phyloP scores from a whole-genome alignment of 2,888 invertebrate species.

The Idaea biselata region DNA sequence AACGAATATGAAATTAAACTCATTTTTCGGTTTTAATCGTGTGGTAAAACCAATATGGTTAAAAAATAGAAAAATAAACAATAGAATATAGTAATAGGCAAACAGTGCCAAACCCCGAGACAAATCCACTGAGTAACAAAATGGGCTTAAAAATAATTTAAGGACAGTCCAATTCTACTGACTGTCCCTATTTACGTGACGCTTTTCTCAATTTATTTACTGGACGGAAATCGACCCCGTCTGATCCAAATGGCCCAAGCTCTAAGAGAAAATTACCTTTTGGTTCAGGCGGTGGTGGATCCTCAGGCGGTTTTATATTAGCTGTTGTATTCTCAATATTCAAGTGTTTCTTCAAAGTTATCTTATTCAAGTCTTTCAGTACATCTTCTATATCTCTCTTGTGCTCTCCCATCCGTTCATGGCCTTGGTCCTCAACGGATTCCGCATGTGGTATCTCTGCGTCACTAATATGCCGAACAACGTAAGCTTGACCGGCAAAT shows the following conservation, averaged over 20 bases:
- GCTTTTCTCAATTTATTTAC: too few species aligned
- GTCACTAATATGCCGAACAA: constrained; percentile 67
- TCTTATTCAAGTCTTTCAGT: constrained; percentile 69
- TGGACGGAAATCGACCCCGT: not conserved
- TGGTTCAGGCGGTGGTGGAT: constrained; percentile 50
- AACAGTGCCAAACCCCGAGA: too few species aligned
- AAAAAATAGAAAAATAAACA: too few species aligned
- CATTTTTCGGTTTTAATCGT: too few species aligned
- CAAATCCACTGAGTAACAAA: too few species aligned
- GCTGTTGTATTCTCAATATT: constrained; percentile 74
- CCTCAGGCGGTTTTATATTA: constrained; percentile 66
- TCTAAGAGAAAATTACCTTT: constrained; percentile 42
- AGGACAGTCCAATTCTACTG: too few species aligned
- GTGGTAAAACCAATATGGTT: too few species aligned
- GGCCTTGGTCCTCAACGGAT: constrained; percentile 58
- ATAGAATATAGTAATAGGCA: too few species aligned
- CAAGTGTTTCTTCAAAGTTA: constrained; percentile 69
- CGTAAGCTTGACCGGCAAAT: constrained; percentile 54
- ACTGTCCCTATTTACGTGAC: too few species aligned
- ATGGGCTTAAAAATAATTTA: too few species aligned
- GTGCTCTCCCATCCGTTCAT: constrained; percentile 53
- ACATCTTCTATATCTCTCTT: constrained; percentile 73
- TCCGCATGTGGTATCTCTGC: constrained; percentile 52
- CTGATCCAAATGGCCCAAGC: not conserved
- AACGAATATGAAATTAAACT: too few species aligned